Evolutionary conservation across 2,797 vertebrate genomes (phyloP).

Genomic region (Poeciliopsis gracilis): DNA sequence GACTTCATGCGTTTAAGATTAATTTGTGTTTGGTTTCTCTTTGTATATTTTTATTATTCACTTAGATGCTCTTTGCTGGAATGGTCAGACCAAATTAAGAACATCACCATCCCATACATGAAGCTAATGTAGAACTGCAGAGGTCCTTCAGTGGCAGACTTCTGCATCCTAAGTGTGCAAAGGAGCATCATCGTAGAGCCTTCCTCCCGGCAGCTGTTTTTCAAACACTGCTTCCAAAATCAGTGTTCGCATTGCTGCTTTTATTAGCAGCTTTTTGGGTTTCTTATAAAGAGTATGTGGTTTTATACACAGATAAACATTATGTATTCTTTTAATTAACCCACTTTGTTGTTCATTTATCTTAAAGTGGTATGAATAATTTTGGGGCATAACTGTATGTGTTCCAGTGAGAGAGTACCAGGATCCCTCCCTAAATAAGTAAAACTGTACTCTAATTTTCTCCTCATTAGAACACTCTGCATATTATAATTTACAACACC

Average conservation of each 20-base stretch:
- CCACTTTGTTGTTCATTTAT: background rate
- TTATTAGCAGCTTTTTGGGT: background rate
- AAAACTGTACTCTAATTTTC: background rate
- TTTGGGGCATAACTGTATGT: background rate
- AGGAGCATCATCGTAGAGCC: background rate
- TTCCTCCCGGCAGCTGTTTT: background rate
- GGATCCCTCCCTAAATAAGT: background rate
- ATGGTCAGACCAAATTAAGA: no score
- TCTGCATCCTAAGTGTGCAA: background rate
- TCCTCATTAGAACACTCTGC: background rate
- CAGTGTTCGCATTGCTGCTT: background rate
- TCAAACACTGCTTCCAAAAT: background rate
- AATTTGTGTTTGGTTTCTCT: slow-evolving; percentile 25
- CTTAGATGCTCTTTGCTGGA: background rate
- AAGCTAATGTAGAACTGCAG: background rate
- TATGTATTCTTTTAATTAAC: no score
- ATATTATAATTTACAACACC: background rate
- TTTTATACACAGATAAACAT: background rate
- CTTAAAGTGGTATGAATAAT: background rate
- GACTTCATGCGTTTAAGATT: slow-evolving; percentile 30
- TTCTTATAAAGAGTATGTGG: background rate
- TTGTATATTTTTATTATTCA: background rate
- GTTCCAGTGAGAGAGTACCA: background rate
- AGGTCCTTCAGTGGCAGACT: background rate
- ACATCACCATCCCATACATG: background rate